Percentiles rank a stretch among this genome's conserved stretches.
Conservation (phyloP, 2,888 invertebrate genomes). For the Agrochola litura region DNA sequence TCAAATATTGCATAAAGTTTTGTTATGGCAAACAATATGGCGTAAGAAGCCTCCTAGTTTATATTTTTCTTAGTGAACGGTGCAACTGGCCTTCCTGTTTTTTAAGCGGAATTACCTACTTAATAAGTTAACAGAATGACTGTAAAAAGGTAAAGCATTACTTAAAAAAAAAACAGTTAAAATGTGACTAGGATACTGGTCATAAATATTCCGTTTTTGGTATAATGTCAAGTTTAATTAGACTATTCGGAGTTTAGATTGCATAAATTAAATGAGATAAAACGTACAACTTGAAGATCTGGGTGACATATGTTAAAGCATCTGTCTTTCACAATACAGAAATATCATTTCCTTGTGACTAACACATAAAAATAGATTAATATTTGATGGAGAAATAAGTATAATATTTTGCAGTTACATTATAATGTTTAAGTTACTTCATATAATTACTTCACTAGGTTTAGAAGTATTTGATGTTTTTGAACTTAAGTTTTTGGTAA, state of each 20-base stretch:
- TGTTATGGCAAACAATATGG: constrained; percentile 29
- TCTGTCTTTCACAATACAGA: constrained; percentile 31
- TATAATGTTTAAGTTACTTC: not conserved
- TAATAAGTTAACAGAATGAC: not conserved
- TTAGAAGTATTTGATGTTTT: not conserved
- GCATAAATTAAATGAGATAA: constrained; percentile 13
- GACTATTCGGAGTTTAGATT: constrained; percentile 30
- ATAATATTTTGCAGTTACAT: constrained; percentile 3
- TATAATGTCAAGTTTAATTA: constrained; percentile 51
- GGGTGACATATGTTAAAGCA: constrained; percentile 17
- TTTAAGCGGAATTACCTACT: constrained; percentile 28
- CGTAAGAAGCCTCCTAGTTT: not conserved
- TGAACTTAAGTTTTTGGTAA: not conserved
- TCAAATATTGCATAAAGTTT: constrained; percentile 70
- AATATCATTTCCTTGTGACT: constrained; percentile 39
- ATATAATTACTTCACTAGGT: not conserved
- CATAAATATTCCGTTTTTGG: constrained; percentile 37
- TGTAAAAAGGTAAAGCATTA: not conserved
- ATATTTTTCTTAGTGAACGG: constrained; percentile 22
- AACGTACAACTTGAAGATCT: constrained; percentile 43
- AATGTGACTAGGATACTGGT: not conserved
- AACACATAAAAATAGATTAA: not conserved
- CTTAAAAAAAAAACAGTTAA: not conserved
- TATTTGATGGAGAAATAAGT: constrained; percentile 6
- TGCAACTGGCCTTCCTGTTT: constrained; percentile 38